Percentiles rank a stretch among this genome's conserved stretches.
Conservation (phyloP, 1,140 invertebrate genomes). For the Formica selysi region DNA sequence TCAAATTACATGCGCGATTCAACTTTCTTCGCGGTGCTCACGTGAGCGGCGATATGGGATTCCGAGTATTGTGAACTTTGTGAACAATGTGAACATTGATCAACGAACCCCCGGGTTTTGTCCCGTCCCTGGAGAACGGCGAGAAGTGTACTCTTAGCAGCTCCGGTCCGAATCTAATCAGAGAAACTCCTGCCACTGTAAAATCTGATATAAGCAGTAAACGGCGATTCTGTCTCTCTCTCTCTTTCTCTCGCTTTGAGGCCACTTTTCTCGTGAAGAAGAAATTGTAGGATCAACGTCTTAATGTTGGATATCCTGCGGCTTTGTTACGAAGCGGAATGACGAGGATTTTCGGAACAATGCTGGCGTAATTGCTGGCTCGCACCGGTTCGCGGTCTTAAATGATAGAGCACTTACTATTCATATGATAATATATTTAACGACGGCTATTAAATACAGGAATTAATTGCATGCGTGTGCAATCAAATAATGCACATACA, state of each 20-base stretch:
- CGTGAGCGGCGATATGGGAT: conserved; percentile 41
- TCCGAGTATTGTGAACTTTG: conserved; percentile 35
- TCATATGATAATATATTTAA: conserved; percentile 47
- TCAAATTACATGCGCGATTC: conserved; percentile 57
- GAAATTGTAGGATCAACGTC: conserved; percentile 59
- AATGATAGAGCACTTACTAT: conserved; percentile 40
- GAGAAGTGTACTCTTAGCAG: conserved; percentile 34
- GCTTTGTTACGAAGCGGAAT: conserved; percentile 31
- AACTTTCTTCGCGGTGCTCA: conserved; percentile 41
- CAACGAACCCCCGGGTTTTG: neutral
- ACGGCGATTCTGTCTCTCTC: neutral
- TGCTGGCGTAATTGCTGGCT: conserved; percentile 49
- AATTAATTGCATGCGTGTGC: conserved; percentile 49
- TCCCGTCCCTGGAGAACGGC: neutral
- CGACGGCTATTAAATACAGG: conserved; percentile 29
- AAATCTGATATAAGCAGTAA: conserved; percentile 37
- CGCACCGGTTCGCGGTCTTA: conserved; percentile 31
- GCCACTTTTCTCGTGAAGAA: conserved; percentile 19
- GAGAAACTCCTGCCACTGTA: conserved; percentile 34
- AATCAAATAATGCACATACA: neutral
- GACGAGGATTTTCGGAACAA: conserved; percentile 57
- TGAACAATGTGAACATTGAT: conserved; percentile 56
- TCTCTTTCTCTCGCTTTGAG: neutral
- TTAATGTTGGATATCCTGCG: conserved; percentile 53
- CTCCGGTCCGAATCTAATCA: conserved; percentile 29